Conservation (phyloP, 2,888 invertebrate species). For the Prosapia bicincta region DNA sequence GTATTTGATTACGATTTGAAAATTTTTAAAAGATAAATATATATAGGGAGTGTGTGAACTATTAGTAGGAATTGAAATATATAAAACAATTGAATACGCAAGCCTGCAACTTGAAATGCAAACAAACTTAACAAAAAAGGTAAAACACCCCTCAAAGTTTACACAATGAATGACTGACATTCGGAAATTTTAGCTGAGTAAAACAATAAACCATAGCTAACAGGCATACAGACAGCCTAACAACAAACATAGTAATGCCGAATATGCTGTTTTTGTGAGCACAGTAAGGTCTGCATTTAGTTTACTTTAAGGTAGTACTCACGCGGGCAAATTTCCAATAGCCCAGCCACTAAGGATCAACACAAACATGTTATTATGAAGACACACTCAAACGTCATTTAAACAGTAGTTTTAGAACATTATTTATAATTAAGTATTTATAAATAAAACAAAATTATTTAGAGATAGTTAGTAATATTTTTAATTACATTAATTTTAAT, state of each 20-base stretch:
- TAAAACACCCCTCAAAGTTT: neutral
- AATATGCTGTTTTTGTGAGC: conserved; percentile 6
- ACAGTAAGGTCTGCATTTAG: neutral
- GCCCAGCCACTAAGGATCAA: conserved; percentile 30
- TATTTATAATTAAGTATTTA: neutral
- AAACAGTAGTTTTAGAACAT: neutral
- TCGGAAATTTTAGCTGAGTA: neutral
- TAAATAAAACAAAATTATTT: neutral
- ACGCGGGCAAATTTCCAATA: conserved; percentile 32
- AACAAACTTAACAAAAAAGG: neutral
- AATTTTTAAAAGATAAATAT: too few species aligned
- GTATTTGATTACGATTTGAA: too few species aligned
- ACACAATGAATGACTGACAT: neutral
- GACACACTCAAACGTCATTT: neutral
- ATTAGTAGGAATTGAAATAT: too few species aligned
- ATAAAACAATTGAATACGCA: too few species aligned
- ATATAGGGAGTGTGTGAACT: too few species aligned
- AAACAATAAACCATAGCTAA: conserved; percentile 8
- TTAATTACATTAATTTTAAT: too few species aligned
- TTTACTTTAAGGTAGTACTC: conserved; percentile 20
- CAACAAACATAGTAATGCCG: conserved; percentile 7
- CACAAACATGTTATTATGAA: conserved; percentile 7
- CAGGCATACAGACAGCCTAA: neutral
- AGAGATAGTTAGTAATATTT: too few species aligned
- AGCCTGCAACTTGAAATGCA: conserved; percentile 23